Evolutionary conservation across 2,113 vertebrate genomes (phyloP).

Genomic region (Chloropsis cyanopogon): DNA sequence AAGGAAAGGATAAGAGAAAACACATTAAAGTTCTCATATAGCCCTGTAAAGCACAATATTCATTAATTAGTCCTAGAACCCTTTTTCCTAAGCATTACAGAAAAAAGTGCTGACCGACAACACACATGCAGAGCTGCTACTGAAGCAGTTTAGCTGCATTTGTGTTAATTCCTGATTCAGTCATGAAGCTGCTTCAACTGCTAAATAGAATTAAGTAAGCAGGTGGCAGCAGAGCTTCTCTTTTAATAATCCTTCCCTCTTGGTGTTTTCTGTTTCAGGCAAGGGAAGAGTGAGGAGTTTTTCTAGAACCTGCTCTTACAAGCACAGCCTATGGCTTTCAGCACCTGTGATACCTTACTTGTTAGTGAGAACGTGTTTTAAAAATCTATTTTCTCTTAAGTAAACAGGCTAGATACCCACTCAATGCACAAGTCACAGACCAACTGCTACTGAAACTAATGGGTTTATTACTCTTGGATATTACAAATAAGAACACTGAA

Average conservation of each 20-base stretch:
- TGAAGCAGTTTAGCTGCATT: neutral
- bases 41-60: neutral
- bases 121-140: neutral
- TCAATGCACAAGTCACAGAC: neutral
- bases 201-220: neutral
- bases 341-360: neutral
- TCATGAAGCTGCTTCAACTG: neutral
- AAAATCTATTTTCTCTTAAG: neutral
- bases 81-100: neutral
- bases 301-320: neutral
- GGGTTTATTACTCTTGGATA: neutral
- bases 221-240: slow-evolving; percentile 62
- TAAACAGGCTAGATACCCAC: neutral
- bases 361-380: neutral
- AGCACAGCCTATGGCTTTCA: neutral
- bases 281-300: neutral
- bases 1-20: slow-evolving; percentile 49
- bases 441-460: neutral
- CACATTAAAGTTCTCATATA: neutral
- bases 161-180: neutral
- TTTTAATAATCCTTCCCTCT: neutral
- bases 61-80: neutral
- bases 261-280: neutral
- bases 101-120: fast-evolving
- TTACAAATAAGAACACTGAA: neutral